Percentiles rank a stretch among this genome's conserved stretches.
These are phyloP conservation scores for Ametastegia equiseti DNA, from an alignment of 2,888 invertebrate species.

Conservation along the genomic window DNA sequence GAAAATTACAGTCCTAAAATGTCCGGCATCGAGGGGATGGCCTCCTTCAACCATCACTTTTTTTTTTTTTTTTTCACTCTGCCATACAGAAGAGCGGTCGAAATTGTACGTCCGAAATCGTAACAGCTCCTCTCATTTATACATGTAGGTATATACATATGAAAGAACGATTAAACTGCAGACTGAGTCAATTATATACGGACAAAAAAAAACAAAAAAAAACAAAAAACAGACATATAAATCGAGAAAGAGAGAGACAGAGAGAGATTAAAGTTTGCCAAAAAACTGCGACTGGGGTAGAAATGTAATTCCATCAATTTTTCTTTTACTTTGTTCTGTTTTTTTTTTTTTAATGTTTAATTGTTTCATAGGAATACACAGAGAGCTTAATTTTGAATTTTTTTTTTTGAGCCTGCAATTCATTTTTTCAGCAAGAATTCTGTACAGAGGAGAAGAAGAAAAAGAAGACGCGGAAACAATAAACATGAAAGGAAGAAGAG, in stretches of 20 bases:
- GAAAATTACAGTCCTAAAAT: slow-evolving; percentile 72
- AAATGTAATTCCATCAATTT: no score
- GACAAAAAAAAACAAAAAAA: slow-evolving; percentile 17
- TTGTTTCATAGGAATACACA: no score
- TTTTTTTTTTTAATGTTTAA: no score
- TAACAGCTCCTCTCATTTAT: slow-evolving; percentile 27
- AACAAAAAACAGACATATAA: slow-evolving; percentile 4
- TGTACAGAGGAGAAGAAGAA: no score
- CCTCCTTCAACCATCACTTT: slow-evolving; percentile 27
- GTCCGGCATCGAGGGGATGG: slow-evolving; percentile 29
- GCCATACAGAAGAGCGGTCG: neutral
- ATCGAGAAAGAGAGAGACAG: neutral
- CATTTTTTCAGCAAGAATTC: no score
- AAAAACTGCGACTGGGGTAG: no score
- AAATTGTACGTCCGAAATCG: slow-evolving; percentile 11
- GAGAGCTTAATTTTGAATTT: no score
- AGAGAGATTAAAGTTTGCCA: neutral
- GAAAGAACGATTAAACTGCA: slow-evolving; percentile 26
- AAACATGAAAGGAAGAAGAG: no score
- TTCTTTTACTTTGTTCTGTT: neutral
- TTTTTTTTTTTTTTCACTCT: no score
- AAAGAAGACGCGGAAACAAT: no score
- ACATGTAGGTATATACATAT: no score
- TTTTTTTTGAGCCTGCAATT: no score
- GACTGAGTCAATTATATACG: slow-evolving; percentile 29